phyloP scores from a whole-genome alignment of 2,797 vertebrate genomes.

The Smutsia temminckii region DNA sequence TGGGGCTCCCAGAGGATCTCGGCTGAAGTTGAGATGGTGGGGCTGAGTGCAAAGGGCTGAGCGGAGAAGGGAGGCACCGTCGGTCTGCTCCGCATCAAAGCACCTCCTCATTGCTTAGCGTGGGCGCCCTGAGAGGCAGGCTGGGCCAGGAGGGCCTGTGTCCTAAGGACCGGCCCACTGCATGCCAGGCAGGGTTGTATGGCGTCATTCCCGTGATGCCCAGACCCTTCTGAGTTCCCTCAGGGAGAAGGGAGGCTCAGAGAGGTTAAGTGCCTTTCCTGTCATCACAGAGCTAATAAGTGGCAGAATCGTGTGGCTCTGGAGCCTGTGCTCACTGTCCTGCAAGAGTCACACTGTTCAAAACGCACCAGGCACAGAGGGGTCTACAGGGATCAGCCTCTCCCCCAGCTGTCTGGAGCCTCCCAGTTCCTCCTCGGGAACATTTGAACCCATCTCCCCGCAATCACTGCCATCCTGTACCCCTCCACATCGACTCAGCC shows the following conservation, averaged over 20 bases:
- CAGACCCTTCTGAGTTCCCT: background rate
- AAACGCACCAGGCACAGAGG: background rate
- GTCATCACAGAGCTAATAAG: background rate
- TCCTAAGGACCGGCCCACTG: background rate
- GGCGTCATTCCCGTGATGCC: accelerated
- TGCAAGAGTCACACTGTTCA: background rate
- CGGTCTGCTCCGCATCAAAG: background rate
- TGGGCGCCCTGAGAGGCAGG: background rate
- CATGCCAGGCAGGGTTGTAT: accelerated
- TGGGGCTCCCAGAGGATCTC: accelerated
- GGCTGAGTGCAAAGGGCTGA: background rate
- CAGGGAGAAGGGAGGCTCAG: background rate
- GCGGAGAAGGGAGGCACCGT: accelerated
- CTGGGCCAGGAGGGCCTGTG: background rate
- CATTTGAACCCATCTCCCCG: no score
- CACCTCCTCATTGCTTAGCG: background rate
- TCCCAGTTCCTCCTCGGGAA: background rate
- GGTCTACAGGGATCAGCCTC: background rate
- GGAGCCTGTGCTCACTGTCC: accelerated
- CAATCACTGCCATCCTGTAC: accelerated
- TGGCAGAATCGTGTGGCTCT: background rate
- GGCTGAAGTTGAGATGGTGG: accelerated
- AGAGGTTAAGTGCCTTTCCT: background rate
- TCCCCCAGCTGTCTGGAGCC: background rate
- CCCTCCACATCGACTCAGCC: background rate